phyloP scores from a whole-genome alignment of 2,113 vertebrate species.

The Asarcornis scutulata region DNA sequence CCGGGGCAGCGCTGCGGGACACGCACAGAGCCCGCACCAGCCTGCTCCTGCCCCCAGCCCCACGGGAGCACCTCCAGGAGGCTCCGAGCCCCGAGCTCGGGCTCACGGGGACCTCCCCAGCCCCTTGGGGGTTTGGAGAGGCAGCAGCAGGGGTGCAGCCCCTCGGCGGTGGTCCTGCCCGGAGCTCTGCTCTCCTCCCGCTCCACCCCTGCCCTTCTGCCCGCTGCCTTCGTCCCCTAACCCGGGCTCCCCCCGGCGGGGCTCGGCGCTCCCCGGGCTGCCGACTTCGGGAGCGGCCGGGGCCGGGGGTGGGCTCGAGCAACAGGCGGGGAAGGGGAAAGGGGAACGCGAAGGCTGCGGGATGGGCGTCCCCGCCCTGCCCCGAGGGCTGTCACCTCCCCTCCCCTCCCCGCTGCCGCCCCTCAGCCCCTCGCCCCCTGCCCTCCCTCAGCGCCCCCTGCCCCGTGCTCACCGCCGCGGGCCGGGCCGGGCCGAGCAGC shows the following conservation, averaged over 20 bases:
- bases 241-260: too few relatives aligned
- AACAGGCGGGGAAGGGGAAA: too few relatives aligned
- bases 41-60: neutral
- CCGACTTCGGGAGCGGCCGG: too few relatives aligned
- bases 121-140: neutral
- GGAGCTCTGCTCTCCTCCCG: neutral
- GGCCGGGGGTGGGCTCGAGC: too few relatives aligned
- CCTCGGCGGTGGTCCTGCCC: neutral
- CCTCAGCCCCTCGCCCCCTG: too few relatives aligned
- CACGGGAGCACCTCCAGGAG: neutral
- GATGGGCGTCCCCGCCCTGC: too few relatives aligned
- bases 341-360: too few relatives aligned
- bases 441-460: neutral
- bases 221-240: neutral
- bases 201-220: neutral
- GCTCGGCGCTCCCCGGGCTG: too few relatives aligned
- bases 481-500: neutral
- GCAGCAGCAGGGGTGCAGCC: neutral
- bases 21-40: accelerated
- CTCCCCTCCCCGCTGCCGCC: too few relatives aligned
- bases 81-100: neutral
- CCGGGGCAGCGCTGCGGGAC: neutral
- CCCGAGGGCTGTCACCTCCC: too few relatives aligned
- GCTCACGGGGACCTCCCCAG: neutral
- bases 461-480: neutral